Percentiles rank a stretch among this genome's conserved stretches.
Conservation (phyloP, 2,113 vertebrate species). For the Pholis gunnellus region DNA sequence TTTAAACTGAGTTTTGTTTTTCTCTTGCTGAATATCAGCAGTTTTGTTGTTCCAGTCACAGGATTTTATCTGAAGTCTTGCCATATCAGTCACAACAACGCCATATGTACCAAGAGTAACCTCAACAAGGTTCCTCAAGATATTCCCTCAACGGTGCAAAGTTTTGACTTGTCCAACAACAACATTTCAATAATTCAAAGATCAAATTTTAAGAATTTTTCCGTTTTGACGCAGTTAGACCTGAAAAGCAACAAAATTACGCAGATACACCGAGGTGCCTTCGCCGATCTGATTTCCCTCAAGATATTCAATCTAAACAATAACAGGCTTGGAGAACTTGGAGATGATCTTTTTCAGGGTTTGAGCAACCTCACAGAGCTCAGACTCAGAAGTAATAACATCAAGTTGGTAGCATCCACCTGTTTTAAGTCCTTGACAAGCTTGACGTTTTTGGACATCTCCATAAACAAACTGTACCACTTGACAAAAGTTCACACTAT, state of each 20-base stretch:
- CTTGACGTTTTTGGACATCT: conserved; percentile 68
- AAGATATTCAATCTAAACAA: conserved; percentile 63
- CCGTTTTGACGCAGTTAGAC: conserved; percentile 55
- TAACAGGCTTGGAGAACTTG: conserved; percentile 61
- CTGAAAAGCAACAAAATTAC: conserved; percentile 61
- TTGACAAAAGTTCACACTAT: conserved; percentile 34
- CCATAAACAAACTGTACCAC: conserved; percentile 50
- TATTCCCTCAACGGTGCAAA: conserved; percentile 61
- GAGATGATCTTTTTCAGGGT: conserved; percentile 61
- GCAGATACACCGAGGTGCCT: conserved; percentile 48
- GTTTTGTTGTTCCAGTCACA: not conserved
- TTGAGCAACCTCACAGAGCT: conserved; percentile 69
- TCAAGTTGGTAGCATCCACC: conserved; percentile 38
- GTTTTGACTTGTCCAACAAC: conserved; percentile 72
- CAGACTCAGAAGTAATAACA: conserved; percentile 45
- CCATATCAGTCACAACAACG: not conserved
- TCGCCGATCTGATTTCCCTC: conserved; percentile 60
- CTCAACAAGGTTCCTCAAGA: conserved; percentile 60
- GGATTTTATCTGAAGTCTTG: conserved; percentile 55
- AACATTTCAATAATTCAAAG: conserved; percentile 54
- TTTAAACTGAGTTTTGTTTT: not conserved
- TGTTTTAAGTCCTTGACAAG: conserved; percentile 64
- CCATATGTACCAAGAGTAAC: conserved; percentile 35
- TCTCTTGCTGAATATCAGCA: conserved; percentile 8
- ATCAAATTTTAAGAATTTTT: conserved; percentile 54